A percentile compares a stretch with the other conserved stretches of the same genome.
These are phyloP conservation scores for Cephonodes hylas DNA, from an alignment of 2,888 invertebrate genomes.

Conservation along the genomic window DNA sequence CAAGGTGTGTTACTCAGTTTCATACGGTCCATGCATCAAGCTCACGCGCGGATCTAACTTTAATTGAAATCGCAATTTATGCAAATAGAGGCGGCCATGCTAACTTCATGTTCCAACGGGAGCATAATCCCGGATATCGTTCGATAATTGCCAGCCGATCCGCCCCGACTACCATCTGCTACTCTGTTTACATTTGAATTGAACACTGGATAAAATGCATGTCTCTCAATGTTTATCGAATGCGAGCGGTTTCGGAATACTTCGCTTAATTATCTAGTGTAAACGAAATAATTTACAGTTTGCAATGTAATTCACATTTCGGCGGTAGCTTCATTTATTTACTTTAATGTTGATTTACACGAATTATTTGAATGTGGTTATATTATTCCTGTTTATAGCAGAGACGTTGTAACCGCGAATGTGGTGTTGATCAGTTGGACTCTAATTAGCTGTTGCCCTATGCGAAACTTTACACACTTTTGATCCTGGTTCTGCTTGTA, in stretches of 20 bases:
- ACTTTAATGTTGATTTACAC: neutral
- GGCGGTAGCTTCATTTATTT: neutral
- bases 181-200: slow-evolving; percentile 24
- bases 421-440: no score
- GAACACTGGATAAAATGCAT: neutral
- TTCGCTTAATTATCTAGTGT: neutral
- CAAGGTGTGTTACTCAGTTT: neutral
- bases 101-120: slow-evolving; percentile 28
- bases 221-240: neutral
- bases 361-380: no score
- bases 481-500: no score
- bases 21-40: slow-evolving; percentile 25
- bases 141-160: slow-evolving; percentile 39
- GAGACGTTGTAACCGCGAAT: no score
- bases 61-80: slow-evolving; percentile 46
- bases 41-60: slow-evolving; percentile 27
- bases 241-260: neutral
- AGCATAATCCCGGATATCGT: slow-evolving; percentile 41
- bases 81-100: slow-evolving; percentile 35
- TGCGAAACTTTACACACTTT: no score
- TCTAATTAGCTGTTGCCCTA: no score
- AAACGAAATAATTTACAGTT: neutral
- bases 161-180: slow-evolving; percentile 22
- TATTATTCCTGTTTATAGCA: no score
- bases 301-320: neutral